phyloP scores from a whole-genome alignment of 2,113 vertebrate genomes.

The Ailuropoda melanoleuca region DNA sequence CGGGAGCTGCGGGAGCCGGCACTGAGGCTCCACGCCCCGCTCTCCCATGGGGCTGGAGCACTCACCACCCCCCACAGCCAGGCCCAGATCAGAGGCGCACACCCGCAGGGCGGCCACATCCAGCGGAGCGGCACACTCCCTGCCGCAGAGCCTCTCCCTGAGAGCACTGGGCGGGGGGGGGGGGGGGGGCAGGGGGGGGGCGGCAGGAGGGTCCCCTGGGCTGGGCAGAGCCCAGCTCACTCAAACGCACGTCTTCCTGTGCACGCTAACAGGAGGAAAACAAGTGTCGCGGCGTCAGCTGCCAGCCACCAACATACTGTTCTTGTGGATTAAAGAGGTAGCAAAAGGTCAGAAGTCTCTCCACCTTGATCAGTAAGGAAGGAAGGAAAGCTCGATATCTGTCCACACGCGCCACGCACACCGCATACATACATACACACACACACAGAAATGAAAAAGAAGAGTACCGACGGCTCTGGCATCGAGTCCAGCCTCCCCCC shows the following conservation, averaged over 20 bases:
- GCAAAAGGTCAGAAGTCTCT: slow-evolving; percentile 86
- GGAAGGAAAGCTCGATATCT: slow-evolving; percentile 82
- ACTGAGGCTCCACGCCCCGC: not conserved
- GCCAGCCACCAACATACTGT: slow-evolving; percentile 90
- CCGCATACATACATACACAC: not conserved
- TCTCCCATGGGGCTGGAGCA: not conserved
- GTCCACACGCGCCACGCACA: slow-evolving; percentile 84
- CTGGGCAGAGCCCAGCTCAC: not conserved
- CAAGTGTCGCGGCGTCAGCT: slow-evolving; percentile 79
- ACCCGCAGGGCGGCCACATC: not conserved
- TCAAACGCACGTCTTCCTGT: not conserved
- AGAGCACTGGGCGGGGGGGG: not conserved
- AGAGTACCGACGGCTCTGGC: slow-evolving; percentile 89
- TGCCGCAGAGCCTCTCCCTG: not conserved
- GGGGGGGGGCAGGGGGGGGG: not conserved
- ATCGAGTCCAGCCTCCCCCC: slow-evolving; percentile 86
- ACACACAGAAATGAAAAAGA: slow-evolving; percentile 77
- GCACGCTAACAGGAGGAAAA: slow-evolving; percentile 79
- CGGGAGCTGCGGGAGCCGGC: slow-evolving; percentile 73
- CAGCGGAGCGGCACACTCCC: fast-evolving
- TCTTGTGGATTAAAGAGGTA: slow-evolving; percentile 95
- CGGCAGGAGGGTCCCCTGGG: not conserved
- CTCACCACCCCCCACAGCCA: no score
- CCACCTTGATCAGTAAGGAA: slow-evolving; percentile 63
- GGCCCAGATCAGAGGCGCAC: not conserved